These are phyloP conservation scores for Haliclona indistincta DNA, from an alignment of 37 sponge, comb jelly and placozoan genomes.

Conservation along the genomic window DNA sequence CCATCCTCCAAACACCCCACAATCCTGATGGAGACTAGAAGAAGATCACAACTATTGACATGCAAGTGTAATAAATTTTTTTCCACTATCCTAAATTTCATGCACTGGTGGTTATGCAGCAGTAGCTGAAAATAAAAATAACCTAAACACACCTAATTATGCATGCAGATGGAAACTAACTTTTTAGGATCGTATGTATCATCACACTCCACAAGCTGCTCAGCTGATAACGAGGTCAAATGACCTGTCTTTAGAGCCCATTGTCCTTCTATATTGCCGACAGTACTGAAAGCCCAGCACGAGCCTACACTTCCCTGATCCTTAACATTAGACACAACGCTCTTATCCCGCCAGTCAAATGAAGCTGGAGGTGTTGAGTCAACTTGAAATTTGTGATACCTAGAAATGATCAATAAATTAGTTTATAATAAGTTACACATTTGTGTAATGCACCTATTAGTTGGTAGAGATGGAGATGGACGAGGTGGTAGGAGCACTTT, in stretches of 20 bases:
- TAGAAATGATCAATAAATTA: neutral
- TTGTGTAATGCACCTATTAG: neutral
- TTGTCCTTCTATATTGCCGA: conserved; percentile 81
- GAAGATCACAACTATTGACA: neutral
- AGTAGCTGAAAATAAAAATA: neutral
- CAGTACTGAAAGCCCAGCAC: conserved; percentile 90
- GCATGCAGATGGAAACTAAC: conserved; percentile 9
- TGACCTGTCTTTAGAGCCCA: conserved; percentile 64
- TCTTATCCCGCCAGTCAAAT: conserved; percentile 79
- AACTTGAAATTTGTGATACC: neutral
- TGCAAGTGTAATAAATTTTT: neutral
- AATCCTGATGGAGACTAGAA: conserved; percentile 60
- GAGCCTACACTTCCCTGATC: conserved; percentile 79
- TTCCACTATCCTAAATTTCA: neutral
- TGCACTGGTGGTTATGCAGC: neutral
- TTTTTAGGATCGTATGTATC: conserved; percentile 57
- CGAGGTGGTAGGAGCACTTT: conserved; percentile 58
- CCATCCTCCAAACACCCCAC: conserved; percentile 95
- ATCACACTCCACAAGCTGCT: conserved; percentile 89
- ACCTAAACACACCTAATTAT: neutral
- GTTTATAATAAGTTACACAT: neutral
- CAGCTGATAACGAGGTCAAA: conserved; percentile 56
- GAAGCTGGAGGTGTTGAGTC: conserved; percentile 17
- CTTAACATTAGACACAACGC: conserved; percentile 71
- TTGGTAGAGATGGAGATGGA: conserved; percentile 11